A percentile compares a stretch with the other conserved stretches of the same genome.
Conservation (phyloP, 2,797 vertebrate species). For the Peromyscus aztecus region DNA sequence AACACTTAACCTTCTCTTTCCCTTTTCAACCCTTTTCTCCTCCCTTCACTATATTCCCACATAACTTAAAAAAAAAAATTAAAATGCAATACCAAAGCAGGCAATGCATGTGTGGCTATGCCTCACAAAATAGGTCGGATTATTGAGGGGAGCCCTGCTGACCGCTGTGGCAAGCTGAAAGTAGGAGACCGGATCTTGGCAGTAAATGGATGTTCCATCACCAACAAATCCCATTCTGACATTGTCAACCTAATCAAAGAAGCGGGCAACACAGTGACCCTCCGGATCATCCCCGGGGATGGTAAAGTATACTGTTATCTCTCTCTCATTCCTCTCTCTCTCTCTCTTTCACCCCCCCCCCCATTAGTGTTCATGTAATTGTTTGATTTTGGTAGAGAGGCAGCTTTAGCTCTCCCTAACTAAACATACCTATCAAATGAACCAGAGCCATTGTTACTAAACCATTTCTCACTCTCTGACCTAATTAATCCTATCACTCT, state of each 20-base stretch:
- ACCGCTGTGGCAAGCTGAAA: slow-evolving; percentile 99
- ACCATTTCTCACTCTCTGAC: neutral
- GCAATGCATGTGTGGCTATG: slow-evolving; percentile 99
- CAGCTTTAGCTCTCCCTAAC: slow-evolving; percentile 37
- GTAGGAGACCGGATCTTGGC: slow-evolving; percentile 99
- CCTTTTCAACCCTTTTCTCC: slow-evolving; percentile 92
- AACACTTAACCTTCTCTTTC: slow-evolving; percentile 95
- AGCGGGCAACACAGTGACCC: slow-evolving; percentile 99
- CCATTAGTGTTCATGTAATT: neutral
- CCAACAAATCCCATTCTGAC: slow-evolving; percentile 99
- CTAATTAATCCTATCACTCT: neutral
- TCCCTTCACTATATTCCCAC: slow-evolving; percentile 88
- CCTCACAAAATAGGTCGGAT: slow-evolving; percentile 99
- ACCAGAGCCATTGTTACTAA: slow-evolving; percentile 32
- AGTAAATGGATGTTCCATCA: slow-evolving; percentile 98
- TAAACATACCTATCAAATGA: neutral
- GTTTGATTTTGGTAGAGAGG: neutral
- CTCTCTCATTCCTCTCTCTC: neutral
- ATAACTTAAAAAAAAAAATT: slow-evolving; percentile 84
- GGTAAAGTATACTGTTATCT: slow-evolving; percentile 90
- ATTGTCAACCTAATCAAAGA: slow-evolving; percentile 99
- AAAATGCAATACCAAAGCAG: slow-evolving; percentile 93
- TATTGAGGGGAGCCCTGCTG: slow-evolving; percentile 99
- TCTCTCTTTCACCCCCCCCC: no score
- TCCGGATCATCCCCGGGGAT: slow-evolving; percentile 99